Evolutionary conservation across 2,888 invertebrate species (phyloP).

Genomic region (Trichacis sp.): DNA sequence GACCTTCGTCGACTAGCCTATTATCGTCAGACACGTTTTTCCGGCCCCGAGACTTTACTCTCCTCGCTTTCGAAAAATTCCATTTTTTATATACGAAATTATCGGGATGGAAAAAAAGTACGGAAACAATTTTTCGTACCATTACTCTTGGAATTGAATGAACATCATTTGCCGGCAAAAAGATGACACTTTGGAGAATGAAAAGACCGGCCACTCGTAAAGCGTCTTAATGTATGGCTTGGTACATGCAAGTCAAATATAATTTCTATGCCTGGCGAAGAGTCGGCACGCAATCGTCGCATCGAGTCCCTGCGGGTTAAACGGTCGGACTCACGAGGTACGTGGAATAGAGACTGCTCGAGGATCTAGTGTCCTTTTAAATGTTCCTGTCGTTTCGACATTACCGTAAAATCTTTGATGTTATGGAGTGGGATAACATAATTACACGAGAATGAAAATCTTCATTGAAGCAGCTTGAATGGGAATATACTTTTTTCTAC

Average conservation of each 20-base stretch:
- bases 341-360: conserved; percentile 23
- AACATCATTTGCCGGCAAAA: conserved; percentile 37
- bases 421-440: not conserved
- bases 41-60: no score
- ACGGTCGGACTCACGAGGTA: conserved; percentile 30
- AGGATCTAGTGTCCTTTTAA: conserved; percentile 13
- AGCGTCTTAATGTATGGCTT: conserved; percentile 41
- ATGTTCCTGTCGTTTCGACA: conserved; percentile 1
- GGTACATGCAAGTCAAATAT: conserved; percentile 39
- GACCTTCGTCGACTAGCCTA: conserved; percentile 50
- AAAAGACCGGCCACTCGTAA: conserved; percentile 41
- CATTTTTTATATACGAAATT: no score
- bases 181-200: conserved; percentile 36
- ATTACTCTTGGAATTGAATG: conserved; percentile 27
- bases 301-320: conserved; percentile 37
- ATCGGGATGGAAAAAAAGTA: no score
- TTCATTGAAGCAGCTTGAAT: no score
- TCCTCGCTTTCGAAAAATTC: no score
- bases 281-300: conserved; percentile 38
- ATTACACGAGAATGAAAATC: not conserved
- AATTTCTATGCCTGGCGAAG: conserved; percentile 35
- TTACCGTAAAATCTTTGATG: not conserved
- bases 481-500: no score
- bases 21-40: conserved; percentile 47
- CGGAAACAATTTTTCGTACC: conserved; percentile 13